Evolutionary conservation across 2,888 invertebrate genomes (phyloP).

Genomic region (Brachyopa scutellaris): DNA sequence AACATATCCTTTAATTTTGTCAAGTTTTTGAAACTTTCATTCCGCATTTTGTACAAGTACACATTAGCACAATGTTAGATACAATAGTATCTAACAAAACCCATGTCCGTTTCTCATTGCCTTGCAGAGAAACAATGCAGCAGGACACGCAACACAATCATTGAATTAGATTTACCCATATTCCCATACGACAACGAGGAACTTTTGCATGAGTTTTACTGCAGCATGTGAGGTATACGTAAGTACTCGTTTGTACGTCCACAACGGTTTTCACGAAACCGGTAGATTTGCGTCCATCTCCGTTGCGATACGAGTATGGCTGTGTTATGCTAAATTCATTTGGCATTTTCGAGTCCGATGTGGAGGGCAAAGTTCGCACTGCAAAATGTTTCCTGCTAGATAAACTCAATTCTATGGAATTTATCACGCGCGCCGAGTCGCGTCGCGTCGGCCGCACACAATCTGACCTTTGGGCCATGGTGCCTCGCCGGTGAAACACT

Average conservation of each 20-base stretch:
- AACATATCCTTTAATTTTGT: neutral
- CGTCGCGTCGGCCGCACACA: constrained; percentile 22
- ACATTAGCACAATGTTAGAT: no score
- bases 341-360: constrained; percentile 52
- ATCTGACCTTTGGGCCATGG: constrained; percentile 43
- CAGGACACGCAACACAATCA: constrained; percentile 60
- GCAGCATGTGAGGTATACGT: constrained; percentile 15
- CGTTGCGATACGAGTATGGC: neutral
- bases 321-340: constrained; percentile 52
- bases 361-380: constrained; percentile 59
- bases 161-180: constrained; percentile 36
- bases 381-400: constrained; percentile 64
- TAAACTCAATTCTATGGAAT: constrained; percentile 61
- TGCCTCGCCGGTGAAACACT: constrained; percentile 11
- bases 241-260: no score
- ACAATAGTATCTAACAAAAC: neutral
- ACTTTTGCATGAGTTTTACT: constrained; percentile 27
- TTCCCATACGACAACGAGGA: constrained; percentile 1
- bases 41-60: neutral
- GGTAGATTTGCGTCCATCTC: constrained; percentile 28
- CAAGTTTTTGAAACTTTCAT: neutral
- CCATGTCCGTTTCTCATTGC: neutral
- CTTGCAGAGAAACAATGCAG: constrained; percentile 53
- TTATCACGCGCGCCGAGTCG: constrained; percentile 6
- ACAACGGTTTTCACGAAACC: neutral